phyloP scores from a whole-genome alignment of 2,113 vertebrate species.

The Centrocercus urophasianus region DNA sequence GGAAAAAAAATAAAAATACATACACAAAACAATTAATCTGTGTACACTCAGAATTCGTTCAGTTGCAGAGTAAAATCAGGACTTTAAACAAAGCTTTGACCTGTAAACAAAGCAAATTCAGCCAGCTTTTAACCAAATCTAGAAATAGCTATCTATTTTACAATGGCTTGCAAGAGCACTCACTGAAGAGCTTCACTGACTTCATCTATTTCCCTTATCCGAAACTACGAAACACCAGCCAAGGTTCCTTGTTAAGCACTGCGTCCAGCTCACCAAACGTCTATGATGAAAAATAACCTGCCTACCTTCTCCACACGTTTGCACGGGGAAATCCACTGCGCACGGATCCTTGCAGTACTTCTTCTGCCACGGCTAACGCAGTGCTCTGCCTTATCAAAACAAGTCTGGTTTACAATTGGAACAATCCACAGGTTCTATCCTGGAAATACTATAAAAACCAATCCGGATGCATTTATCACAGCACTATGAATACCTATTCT shows the following conservation, averaged over 20 bases:
- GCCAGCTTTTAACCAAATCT: constrained; percentile 80
- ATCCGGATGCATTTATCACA: constrained; percentile 82
- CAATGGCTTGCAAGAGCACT: constrained; percentile 78
- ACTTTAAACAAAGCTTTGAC: constrained; percentile 83
- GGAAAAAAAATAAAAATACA: constrained; percentile 80
- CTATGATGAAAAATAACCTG: constrained; percentile 56
- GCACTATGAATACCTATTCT: constrained; percentile 80
- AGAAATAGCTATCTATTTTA: constrained; percentile 80
- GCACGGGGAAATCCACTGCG: constrained; percentile 64
- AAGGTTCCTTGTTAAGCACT: constrained; percentile 76
- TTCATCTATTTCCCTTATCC: constrained; percentile 75
- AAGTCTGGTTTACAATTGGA: constrained; percentile 74
- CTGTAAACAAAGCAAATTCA: constrained; percentile 81
- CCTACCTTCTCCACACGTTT: constrained; percentile 58
- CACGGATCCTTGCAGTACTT: constrained; percentile 52
- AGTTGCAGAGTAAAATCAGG: constrained; percentile 82
- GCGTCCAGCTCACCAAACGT: constrained; percentile 66
- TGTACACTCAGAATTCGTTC: constrained; percentile 81
- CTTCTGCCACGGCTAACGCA: constrained; percentile 72
- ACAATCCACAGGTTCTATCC: constrained; percentile 81
- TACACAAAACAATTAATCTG: constrained; percentile 81
- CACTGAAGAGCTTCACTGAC: constrained; percentile 71
- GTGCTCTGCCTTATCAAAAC: constrained; percentile 75
- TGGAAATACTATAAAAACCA: constrained; percentile 82
- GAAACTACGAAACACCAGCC: constrained; percentile 72